A percentile compares a stretch with the other conserved stretches of the same genome.
phyloP scores from a whole-genome alignment of 2,888 invertebrate species.

The Oxyscelio sp. region DNA sequence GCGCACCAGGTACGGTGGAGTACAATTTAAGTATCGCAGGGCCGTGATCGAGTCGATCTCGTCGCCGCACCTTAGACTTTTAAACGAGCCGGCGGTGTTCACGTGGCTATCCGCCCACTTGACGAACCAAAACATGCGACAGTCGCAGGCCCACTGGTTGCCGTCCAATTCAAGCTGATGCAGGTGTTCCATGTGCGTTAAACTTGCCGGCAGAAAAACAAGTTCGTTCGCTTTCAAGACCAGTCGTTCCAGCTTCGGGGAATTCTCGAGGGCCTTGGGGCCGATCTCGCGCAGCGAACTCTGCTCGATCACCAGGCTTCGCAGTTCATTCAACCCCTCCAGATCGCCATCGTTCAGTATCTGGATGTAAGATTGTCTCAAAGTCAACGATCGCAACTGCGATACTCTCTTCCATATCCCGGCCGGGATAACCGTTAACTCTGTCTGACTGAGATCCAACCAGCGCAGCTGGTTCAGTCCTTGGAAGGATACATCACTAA shows the following conservation, averaged over 20 bases:
- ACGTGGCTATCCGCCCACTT: constrained; percentile 89
- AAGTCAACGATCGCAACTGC: constrained; percentile 89
- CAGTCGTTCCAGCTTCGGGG: constrained; percentile 85
- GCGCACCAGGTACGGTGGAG: constrained; percentile 90
- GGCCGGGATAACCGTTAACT: constrained; percentile 88
- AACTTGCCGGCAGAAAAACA: constrained; percentile 92
- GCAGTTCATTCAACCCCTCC: constrained; percentile 91
- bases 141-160: constrained; percentile 93
- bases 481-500: constrained; percentile 91
- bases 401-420: constrained; percentile 89
- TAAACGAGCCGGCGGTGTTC: constrained; percentile 88
- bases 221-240: constrained; percentile 91
- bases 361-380: constrained; percentile 91
- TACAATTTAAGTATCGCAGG: constrained; percentile 93
- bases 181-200: constrained; percentile 91
- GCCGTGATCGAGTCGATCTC: constrained; percentile 91
- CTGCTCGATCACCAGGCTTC: constrained; percentile 91
- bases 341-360: constrained; percentile 91
- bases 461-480: constrained; percentile 90
- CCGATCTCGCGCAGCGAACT: constrained; percentile 84
- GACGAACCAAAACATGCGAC: too few relatives aligned
- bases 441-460: constrained; percentile 91
- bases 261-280: constrained; percentile 80
- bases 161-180: constrained; percentile 91
- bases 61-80: constrained; percentile 91